phyloP scores from a whole-genome alignment of 2,113 vertebrate species.

The Prionailurus bengalensis region DNA sequence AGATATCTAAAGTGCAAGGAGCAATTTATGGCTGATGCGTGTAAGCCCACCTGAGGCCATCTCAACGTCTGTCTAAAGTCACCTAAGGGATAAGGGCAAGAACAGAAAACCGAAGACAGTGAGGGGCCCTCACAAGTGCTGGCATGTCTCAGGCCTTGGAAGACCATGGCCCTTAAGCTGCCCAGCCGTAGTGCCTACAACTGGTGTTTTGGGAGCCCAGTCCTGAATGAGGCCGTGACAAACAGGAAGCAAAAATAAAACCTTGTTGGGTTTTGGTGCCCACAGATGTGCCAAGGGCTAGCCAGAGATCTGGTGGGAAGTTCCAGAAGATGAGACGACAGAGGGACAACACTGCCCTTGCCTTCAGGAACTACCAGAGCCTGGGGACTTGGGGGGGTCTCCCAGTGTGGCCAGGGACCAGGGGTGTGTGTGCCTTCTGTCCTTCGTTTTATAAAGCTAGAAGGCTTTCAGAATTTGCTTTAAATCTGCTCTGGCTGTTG shows the following conservation, averaged over 20 bases:
- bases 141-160: fast-evolving
- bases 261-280: background rate
- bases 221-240: background rate
- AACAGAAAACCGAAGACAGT: background rate
- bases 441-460: background rate
- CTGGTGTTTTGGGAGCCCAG: background rate
- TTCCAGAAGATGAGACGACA: background rate
- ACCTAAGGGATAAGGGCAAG: background rate
- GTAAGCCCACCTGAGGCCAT: background rate
- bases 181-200: fast-evolving
- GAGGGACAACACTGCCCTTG: fast-evolving
- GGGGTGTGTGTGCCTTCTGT: background rate
- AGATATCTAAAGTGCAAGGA: background rate
- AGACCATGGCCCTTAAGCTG: background rate
- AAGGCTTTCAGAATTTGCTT: background rate
- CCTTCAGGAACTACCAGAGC: background rate
- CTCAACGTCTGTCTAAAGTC: background rate
- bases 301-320: background rate
- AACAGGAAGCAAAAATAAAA: background rate
- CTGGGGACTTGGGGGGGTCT: background rate
- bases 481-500: background rate
- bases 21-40: fast-evolving
- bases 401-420: background rate
- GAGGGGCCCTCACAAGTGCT: background rate
- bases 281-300: too few relatives aligned